These are phyloP conservation scores for Pelodytes ibericus DNA, from an alignment of 2,797 vertebrate genomes.

Conservation along the genomic window DNA sequence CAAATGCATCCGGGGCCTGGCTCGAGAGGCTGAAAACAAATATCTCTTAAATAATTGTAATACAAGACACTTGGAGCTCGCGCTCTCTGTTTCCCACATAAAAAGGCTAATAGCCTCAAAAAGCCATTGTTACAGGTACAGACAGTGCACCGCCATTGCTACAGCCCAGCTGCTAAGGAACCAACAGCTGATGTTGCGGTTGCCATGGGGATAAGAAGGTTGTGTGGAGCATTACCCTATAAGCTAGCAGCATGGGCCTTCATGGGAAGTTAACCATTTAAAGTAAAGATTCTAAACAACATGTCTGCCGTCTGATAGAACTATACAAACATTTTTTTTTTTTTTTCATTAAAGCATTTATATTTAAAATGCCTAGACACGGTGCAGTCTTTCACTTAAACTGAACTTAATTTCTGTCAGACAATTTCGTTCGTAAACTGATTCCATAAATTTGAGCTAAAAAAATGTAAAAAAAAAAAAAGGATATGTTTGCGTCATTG, in stretches of 20 bases:
- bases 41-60: background rate
- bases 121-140: background rate
- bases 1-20: background rate
- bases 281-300: background rate
- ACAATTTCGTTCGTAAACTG: too few species aligned
- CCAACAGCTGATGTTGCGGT: background rate
- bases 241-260: background rate
- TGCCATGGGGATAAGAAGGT: conserved; percentile 21
- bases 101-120: background rate
- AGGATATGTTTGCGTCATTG: too few species aligned
- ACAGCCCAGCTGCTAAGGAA: background rate
- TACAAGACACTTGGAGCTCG: background rate
- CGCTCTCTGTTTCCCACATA: background rate
- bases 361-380: too few species aligned
- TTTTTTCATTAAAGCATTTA: too few species aligned
- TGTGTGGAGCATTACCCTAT: background rate
- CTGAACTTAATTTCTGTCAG: too few species aligned
- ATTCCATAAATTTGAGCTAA: too few species aligned
- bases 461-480: too few species aligned
- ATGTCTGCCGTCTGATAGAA: too few species aligned
- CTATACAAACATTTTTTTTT: too few species aligned
- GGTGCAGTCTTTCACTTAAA: too few species aligned
- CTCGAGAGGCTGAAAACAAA: background rate
- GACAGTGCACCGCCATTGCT: background rate
- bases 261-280: conserved; percentile 3